These are phyloP conservation scores for Archaeoteleia sp. DNA, from an alignment of 2,888 invertebrate species.

Conservation along the genomic window DNA sequence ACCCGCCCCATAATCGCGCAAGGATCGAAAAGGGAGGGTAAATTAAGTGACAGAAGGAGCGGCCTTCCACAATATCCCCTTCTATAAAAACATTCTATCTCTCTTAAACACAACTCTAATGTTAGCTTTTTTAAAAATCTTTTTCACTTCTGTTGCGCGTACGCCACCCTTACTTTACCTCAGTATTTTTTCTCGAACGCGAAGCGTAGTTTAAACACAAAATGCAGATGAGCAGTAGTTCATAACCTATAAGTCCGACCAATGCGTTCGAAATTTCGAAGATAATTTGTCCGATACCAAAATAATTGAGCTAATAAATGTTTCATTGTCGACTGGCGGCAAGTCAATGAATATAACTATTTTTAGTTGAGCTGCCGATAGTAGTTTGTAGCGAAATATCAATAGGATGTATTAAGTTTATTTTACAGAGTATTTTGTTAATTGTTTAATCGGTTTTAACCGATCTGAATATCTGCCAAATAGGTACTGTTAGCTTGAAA, in stretches of 20 bases:
- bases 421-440: too few species aligned
- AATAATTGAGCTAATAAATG: too few species aligned
- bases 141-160: conserved; percentile 51
- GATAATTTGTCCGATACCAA: too few species aligned
- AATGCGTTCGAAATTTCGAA: too few species aligned
- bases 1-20: conserved; percentile 71
- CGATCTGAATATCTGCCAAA: too few species aligned
- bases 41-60: conserved; percentile 55
- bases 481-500: too few species aligned
- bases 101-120: conserved; percentile 31
- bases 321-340: too few species aligned
- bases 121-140: conserved; percentile 54
- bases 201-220: conserved; percentile 52
- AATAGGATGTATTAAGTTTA: too few species aligned
- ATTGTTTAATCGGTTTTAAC: too few species aligned
- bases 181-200: conserved; percentile 51
- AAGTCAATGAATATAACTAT: too few species aligned
- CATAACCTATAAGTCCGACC: conserved; percentile 40
- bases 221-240: conserved; percentile 54
- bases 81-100: conserved; percentile 56
- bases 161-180: conserved; percentile 49
- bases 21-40: conserved; percentile 56
- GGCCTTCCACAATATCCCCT: conserved; percentile 55
- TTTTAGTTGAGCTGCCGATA: too few species aligned
- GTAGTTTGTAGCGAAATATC: too few species aligned